Conservation (phyloP, 2,797 vertebrate genomes). For the Gambusia yucatana region DNA sequence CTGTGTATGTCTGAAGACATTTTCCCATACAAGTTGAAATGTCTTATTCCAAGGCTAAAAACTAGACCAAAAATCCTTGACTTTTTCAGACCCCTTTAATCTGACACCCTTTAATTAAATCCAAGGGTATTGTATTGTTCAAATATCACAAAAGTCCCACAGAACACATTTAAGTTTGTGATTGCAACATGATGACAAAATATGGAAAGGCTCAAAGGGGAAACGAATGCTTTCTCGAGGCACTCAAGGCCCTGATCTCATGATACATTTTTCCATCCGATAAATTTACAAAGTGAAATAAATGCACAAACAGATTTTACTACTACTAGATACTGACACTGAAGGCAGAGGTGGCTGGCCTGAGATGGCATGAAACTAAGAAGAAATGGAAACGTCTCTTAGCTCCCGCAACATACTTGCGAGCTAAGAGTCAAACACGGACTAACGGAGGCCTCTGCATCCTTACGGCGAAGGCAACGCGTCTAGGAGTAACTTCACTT, state of each 20-base stretch:
- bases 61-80: no score
- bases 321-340: conserved; percentile 20
- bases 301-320: conserved; percentile 28
- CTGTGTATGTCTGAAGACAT: no score
- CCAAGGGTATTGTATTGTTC: neutral
- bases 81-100: neutral
- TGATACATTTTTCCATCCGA: conserved; percentile 42
- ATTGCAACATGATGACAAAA: neutral
- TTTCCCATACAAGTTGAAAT: no score
- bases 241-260: conserved; percentile 47
- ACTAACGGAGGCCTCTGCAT: conserved; percentile 57
- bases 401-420: conserved; percentile 21
- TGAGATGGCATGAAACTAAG: conserved; percentile 37
- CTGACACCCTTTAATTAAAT: neutral
- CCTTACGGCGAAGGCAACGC: conserved; percentile 73
- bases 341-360: conserved; percentile 59
- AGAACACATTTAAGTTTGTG: neutral
- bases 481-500: conserved; percentile 63
- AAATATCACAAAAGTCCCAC: neutral
- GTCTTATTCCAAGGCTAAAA: no score
- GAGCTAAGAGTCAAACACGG: conserved; percentile 36
- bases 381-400: conserved; percentile 22
- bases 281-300: conserved; percentile 21
- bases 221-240: neutral
- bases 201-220: neutral